Conservation (phyloP, 2,888 invertebrate genomes). For the Tachina lurida region DNA sequence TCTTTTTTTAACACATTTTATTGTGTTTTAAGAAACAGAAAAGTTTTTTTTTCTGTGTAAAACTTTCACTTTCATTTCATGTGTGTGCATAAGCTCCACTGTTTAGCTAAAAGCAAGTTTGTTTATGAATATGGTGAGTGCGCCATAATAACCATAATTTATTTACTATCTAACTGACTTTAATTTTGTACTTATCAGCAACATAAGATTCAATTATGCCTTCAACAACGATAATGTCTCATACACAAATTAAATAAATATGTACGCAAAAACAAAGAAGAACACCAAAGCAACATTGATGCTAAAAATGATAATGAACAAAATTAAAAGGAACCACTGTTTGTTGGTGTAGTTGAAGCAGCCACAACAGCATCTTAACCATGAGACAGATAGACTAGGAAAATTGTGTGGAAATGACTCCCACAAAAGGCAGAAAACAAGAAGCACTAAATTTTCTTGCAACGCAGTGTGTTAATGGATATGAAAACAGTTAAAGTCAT, state of each 20-base stretch:
- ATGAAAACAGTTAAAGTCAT: too few relatives aligned
- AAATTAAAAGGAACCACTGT: conserved; percentile 21
- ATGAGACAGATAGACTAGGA: too few relatives aligned
- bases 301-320: conserved; percentile 24
- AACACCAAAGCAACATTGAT: neutral
- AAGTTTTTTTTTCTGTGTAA: neutral
- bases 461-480: too few relatives aligned
- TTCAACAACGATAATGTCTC: conserved; percentile 27
- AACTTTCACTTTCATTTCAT: neutral
- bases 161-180: conserved; percentile 60
- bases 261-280: neutral
- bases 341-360: neutral
- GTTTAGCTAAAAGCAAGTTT: neutral
- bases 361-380: neutral
- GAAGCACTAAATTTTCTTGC: too few relatives aligned
- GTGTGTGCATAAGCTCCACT: neutral
- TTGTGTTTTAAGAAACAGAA: neutral
- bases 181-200: conserved; percentile 61
- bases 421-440: too few relatives aligned
- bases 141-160: conserved; percentile 27
- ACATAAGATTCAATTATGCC: conserved; percentile 66
- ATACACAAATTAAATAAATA: neutral
- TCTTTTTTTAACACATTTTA: conserved; percentile 8
- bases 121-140: neutral
- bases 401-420: too few relatives aligned